Percentiles rank a stretch among this genome's conserved stretches.
Evolutionary conservation across 2,113 vertebrate species (phyloP).

Genomic region (zebrafish (Danio rerio)): DNA sequence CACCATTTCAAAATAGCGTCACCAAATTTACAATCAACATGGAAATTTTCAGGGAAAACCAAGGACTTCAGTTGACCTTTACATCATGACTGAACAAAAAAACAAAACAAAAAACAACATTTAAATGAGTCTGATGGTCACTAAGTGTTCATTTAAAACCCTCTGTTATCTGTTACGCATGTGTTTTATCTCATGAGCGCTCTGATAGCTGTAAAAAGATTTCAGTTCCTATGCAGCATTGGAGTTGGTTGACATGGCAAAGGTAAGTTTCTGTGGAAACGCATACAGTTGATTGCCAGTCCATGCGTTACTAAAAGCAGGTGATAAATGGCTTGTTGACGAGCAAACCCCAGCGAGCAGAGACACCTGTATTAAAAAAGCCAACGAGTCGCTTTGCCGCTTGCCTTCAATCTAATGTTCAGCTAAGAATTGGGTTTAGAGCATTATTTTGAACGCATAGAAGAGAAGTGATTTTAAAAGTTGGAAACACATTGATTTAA

Average conservation of each 20-base stretch:
- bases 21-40: not conserved
- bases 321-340: slow-evolving; percentile 56
- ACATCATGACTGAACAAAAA: not conserved
- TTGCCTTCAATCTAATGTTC: too few species aligned
- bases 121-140: not conserved
- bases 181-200: slow-evolving; percentile 31
- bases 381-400: too few species aligned
- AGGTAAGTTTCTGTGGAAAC: slow-evolving; percentile 61
- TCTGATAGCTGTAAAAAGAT: slow-evolving; percentile 53
- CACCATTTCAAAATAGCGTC: too few species aligned
- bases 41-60: not conserved
- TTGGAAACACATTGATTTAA: too few species aligned
- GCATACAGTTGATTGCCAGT: slow-evolving; percentile 46
- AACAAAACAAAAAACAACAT: not conserved
- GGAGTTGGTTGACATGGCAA: slow-evolving; percentile 60
- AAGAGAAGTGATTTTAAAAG: too few species aligned
- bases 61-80: not conserved
- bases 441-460: too few species aligned
- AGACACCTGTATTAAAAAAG: slow-evolving; percentile 46
- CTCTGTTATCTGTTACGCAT: slow-evolving; percentile 8
- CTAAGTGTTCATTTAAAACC: slow-evolving; percentile 7
- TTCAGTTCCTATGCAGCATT: slow-evolving; percentile 38
- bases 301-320: slow-evolving; percentile 57
- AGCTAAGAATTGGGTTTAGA: too few species aligned
- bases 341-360: slow-evolving; percentile 43